Conservation (phyloP, 2,797 vertebrate species). For the Acipenser oxyrinchus region DNA sequence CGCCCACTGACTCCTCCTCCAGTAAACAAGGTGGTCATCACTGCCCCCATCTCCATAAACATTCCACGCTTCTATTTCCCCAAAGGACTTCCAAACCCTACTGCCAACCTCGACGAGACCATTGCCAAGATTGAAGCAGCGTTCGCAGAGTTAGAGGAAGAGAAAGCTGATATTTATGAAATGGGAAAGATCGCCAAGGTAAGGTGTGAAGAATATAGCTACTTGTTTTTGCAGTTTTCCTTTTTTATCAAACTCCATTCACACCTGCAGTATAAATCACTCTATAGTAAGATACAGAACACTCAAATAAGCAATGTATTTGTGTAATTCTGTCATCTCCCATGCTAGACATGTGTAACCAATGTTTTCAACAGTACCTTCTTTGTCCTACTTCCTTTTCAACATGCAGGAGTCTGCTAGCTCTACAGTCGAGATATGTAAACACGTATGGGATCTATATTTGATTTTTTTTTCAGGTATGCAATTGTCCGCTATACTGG, state of each 20-base stretch:
- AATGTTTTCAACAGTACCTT: too few species aligned
- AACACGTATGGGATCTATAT: too few species aligned
- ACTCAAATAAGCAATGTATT: too few species aligned
- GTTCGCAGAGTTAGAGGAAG: slow-evolving; percentile 83
- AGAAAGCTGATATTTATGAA: slow-evolving; percentile 86
- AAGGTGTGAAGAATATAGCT: slow-evolving; percentile 17
- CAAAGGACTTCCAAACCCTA: slow-evolving; percentile 75
- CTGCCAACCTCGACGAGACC: slow-evolving; percentile 72
- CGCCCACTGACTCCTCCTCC: slow-evolving; percentile 50
- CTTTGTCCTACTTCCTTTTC: too few species aligned
- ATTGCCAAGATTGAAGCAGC: slow-evolving; percentile 72
- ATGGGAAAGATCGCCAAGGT: slow-evolving; percentile 97
- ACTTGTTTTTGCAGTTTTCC: too few species aligned
- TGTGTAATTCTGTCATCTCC: too few species aligned
- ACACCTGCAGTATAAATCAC: too few species aligned
- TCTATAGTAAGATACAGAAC: too few species aligned
- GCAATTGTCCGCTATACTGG: slow-evolving; percentile 93
- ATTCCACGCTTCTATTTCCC: slow-evolving; percentile 99
- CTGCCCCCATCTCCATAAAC: slow-evolving; percentile 76
- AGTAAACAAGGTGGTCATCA: slow-evolving; percentile 59
- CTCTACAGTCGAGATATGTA: too few species aligned
- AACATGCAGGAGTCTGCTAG: too few species aligned
- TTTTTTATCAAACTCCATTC: too few species aligned
- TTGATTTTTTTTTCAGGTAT: slow-evolving; percentile 56
- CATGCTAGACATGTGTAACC: too few species aligned